Conservation (phyloP, 2,888 invertebrate genomes). For the Camptogramma bilineatum region DNA sequence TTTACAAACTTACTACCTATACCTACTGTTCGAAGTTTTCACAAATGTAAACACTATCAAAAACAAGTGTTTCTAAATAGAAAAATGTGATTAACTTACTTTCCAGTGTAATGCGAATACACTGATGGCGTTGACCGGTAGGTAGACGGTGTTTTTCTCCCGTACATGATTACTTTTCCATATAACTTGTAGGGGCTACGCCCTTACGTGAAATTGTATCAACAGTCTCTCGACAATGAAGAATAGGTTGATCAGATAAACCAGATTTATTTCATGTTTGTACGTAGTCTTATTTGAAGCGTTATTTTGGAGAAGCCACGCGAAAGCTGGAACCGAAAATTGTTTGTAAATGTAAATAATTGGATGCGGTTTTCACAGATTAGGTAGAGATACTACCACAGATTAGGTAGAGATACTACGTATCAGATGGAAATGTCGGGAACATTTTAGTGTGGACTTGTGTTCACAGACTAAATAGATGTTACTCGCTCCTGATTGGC, state of each 20-base stretch:
- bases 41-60: neutral
- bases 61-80: neutral
- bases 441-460: too few species aligned
- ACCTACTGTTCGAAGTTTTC: too few species aligned
- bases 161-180: conserved; percentile 81
- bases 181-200: conserved; percentile 47
- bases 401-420: too few species aligned
- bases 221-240: conserved; percentile 6
- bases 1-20: too few species aligned
- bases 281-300: neutral
- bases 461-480: too few species aligned
- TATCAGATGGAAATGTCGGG: too few species aligned
- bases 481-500: too few species aligned
- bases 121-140: conserved; percentile 93
- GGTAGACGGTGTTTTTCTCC: conserved; percentile 93
- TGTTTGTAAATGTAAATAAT: conserved; percentile 41
- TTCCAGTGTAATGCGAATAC: conserved; percentile 93
- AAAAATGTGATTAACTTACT: conserved; percentile 66
- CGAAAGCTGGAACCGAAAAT: conserved; percentile 41
- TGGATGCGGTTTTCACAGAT: too few species aligned
- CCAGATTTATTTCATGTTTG: conserved; percentile 16
- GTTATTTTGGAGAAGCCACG: conserved; percentile 50
- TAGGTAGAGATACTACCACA: too few species aligned
- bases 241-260: conserved; percentile 7
- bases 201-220: conserved; percentile 40